A percentile compares a stretch with the other conserved stretches of the same genome.
phyloP scores from a whole-genome alignment of 2,113 vertebrate genomes.

The Macroglossus sobrinus region DNA sequence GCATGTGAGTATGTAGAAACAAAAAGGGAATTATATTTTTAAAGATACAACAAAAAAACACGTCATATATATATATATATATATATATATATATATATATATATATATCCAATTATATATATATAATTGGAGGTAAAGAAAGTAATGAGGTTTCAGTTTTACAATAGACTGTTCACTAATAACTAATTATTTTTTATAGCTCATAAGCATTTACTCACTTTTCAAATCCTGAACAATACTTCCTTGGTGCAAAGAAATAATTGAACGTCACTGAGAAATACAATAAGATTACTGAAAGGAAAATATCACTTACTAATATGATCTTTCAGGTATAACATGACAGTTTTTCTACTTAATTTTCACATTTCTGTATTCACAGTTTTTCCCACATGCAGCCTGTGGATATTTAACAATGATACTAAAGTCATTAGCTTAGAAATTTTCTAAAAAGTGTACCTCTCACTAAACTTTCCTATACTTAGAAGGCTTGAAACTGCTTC shows the following conservation, averaged over 20 bases:
- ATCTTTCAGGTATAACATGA: background rate
- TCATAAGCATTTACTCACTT: background rate
- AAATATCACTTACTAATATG: background rate
- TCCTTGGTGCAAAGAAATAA: background rate
- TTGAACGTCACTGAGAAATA: background rate
- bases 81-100: no score
- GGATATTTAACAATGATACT: constrained; percentile 21
- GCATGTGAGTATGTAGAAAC: background rate
- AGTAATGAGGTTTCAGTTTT: background rate
- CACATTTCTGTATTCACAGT: background rate
- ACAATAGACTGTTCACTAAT: background rate
- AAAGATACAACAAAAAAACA: background rate
- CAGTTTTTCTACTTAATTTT: background rate
- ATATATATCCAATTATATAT: background rate
- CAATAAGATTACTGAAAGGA: constrained; percentile 7
- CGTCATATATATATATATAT: background rate
- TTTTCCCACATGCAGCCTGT: background rate
- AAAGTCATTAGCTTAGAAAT: constrained; percentile 32
- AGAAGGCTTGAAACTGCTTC: constrained; percentile 45
- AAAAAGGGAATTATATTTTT: background rate
- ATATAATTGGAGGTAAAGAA: background rate
- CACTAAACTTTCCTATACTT: constrained; percentile 42
- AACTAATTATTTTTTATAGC: background rate
- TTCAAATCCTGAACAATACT: background rate
- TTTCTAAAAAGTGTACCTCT: constrained; percentile 27